These are phyloP conservation scores for Scaptomyza reducta DNA, from an alignment of 2,888 invertebrate genomes.

Conservation along the genomic window DNA sequence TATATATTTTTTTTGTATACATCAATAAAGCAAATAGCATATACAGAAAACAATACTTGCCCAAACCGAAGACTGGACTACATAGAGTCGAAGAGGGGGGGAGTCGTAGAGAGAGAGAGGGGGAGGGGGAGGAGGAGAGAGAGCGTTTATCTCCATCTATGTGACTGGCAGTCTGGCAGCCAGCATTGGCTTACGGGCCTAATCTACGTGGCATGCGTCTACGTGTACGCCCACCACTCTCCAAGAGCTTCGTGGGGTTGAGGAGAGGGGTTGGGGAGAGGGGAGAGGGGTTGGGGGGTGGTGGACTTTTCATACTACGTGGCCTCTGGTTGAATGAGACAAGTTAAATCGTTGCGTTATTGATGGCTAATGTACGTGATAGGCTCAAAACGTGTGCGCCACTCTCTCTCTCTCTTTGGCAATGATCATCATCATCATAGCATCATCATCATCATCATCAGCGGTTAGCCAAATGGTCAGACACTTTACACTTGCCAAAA, in stretches of 20 bases:
- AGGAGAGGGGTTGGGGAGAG: neutral
- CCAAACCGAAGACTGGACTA: neutral
- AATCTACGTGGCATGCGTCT: slow-evolving; percentile 66
- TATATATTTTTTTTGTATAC: too few species aligned
- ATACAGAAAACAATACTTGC: slow-evolving; percentile 26
- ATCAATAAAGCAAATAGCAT: slow-evolving; percentile 76
- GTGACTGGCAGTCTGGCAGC: slow-evolving; percentile 40
- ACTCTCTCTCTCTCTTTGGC: slow-evolving; percentile 21
- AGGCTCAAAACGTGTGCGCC: slow-evolving; percentile 65
- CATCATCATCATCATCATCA: slow-evolving; percentile 14
- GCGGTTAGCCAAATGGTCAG: slow-evolving; percentile 18
- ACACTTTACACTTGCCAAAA: neutral
- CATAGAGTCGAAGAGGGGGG: too few species aligned
- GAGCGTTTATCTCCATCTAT: slow-evolving; percentile 31
- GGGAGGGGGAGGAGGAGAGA: too few species aligned
- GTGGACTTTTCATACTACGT: slow-evolving; percentile 45
- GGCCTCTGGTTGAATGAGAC: slow-evolving; percentile 71
- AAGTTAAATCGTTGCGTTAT: slow-evolving; percentile 80
- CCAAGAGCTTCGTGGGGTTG: neutral
- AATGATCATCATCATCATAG: slow-evolving; percentile 34
- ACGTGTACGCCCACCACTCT: slow-evolving; percentile 44
- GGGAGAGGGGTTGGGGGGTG: neutral
- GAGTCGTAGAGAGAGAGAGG: neutral
- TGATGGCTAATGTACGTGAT: slow-evolving; percentile 80
- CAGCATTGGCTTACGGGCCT: slow-evolving; percentile 54